Percentiles rank a stretch among this genome's conserved stretches.
Conservation (phyloP, 2,888 invertebrate genomes). For the Gortyna flavago region DNA sequence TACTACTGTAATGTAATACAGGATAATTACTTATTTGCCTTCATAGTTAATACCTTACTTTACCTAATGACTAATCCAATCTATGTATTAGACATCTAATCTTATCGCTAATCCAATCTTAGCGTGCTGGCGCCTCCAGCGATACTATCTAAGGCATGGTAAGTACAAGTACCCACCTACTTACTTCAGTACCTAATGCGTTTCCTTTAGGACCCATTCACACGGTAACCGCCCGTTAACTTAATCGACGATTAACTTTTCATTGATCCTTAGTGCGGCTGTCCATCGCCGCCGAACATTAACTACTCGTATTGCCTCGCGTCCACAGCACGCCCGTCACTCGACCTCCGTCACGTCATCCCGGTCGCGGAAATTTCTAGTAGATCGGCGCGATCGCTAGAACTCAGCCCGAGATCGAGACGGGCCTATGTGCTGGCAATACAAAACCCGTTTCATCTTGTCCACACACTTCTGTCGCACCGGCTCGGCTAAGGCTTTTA, state of each 20-base stretch:
- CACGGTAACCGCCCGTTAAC: slow-evolving; percentile 42
- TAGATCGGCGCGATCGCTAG: neutral
- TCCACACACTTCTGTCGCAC: neutral
- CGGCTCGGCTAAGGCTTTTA: neutral
- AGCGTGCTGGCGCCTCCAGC: slow-evolving; percentile 21
- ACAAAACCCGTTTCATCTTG: neutral
- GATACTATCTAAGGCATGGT: slow-evolving; percentile 40
- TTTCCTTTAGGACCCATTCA: slow-evolving; percentile 42
- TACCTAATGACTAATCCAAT: slow-evolving; percentile 28
- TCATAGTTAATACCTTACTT: slow-evolving; percentile 10
- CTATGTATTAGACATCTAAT: slow-evolving; percentile 28
- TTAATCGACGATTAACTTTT: slow-evolving; percentile 40
- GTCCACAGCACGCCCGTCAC: neutral
- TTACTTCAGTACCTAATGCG: slow-evolving; percentile 42
- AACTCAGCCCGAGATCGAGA: neutral
- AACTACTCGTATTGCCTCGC: too few species aligned
- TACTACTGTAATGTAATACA: neutral
- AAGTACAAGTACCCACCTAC: neutral
- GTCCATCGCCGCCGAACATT: neutral
- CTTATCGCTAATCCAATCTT: slow-evolving; percentile 43
- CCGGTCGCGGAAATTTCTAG: neutral
- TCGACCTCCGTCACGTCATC: too few species aligned
- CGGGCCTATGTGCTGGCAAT: neutral
- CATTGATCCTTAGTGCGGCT: neutral
- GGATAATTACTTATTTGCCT: neutral